Percentiles rank a stretch among this genome's conserved stretches.
Evolutionary conservation across 2,888 invertebrate genomes (phyloP).

Genomic region (Ophion ventricosus): DNA sequence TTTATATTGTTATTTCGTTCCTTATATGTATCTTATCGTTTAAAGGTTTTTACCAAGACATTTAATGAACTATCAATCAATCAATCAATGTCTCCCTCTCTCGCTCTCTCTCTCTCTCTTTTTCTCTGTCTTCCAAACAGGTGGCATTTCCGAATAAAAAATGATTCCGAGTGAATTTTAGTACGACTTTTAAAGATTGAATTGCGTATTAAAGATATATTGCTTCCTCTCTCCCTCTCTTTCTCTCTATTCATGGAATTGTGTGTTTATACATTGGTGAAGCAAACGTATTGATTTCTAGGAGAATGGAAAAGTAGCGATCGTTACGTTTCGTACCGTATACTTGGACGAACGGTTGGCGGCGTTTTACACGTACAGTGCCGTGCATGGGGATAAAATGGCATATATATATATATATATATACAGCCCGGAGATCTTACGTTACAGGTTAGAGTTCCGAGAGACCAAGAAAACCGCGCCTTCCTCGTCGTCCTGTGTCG

Average conservation of each 20-base stretch:
- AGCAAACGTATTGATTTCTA: conserved; percentile 49
- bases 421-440: conserved; percentile 43
- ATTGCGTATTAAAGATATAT: no score
- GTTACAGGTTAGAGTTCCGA: conserved; percentile 50
- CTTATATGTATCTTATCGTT: no score
- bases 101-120: no score
- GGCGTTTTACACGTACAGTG: neutral
- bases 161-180: no score
- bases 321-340: conserved; percentile 20
- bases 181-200: no score
- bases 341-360: conserved; percentile 26
- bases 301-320: conserved; percentile 36
- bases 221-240: neutral
- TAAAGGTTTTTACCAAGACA: no score
- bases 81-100: no score
- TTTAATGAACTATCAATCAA: no score
- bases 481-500: neutral
- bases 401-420: neutral
- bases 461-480: conserved; percentile 22
- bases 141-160: no score
- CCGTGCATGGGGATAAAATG: no score
- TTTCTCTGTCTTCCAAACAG: no score
- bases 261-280: conserved; percentile 1
- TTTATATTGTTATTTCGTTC: no score
- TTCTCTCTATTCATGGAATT: conserved; percentile 5